Evolutionary conservation across 2,113 vertebrate genomes (phyloP), one percentile per base, ranked within the genome.

Genomic region (Pavo muticus): DNA sequence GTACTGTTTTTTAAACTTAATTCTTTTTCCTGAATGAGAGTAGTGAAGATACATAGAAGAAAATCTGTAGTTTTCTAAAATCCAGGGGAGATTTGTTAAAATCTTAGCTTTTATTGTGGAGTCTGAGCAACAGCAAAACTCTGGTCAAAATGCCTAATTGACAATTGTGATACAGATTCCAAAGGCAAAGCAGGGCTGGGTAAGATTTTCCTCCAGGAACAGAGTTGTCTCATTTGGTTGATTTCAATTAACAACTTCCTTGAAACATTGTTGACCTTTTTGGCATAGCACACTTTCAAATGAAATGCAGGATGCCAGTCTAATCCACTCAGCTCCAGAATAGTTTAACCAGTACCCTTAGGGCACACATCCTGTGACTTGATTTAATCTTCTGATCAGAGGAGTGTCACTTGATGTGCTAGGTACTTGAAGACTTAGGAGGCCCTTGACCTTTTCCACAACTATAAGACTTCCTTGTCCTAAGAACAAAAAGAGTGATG

Each of bases 281-380:
- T 92, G 78, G 84, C 63, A 69, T 84, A 71, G 92, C 25, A 88
- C 60, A 71, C 94, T 97, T 94, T 92, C 69, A 96, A 96, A 81
- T 74, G 56, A 95, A 96, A 94, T 1, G 68, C 78, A 95, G 91
- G 76, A 91, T 97, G 88, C 96, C 90, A 90, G 95, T 97, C 79
- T 97, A 96, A 97, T 94, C 95, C 93, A 96, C 96, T 96, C 94
- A 92, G 79, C 60, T 96, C 95, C 91, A 96, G 96, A 97, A 87
- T 42, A 84, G 73, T 85, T 96, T 95, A 95, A 94, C 93, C 91
- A 93, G 87, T 93, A 91, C 71, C 97, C 84, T 3, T 83, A 94
- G 95, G 96, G 95, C 92, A 96, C 59, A 84, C 59, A 96, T 97
- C 96, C 90, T 97, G 92, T 97, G 97, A 97, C 95, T 97, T 91